Conservation (phyloP, 2,888 invertebrate genomes). For the Pristionchus mayeri region DNA sequence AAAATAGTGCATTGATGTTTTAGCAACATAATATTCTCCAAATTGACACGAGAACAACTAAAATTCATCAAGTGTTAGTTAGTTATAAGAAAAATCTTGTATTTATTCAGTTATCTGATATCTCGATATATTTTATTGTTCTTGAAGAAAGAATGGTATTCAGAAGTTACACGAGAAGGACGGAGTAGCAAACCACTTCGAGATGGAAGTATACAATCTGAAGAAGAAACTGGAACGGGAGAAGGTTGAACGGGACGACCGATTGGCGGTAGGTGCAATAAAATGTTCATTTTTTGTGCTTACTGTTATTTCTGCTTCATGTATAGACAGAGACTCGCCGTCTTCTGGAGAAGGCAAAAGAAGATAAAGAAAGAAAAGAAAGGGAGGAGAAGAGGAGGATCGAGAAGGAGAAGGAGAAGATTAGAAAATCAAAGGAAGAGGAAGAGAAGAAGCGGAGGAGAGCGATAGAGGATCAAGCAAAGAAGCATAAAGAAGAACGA, state of each 20-base stretch:
- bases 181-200: neutral
- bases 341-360: constrained; percentile 25
- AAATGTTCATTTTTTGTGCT: neutral
- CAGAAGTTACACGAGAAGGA: neutral
- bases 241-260: neutral
- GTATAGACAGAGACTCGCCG: constrained; percentile 6
- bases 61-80: no score
- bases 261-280: neutral
- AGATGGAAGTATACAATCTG: neutral
- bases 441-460: neutral
- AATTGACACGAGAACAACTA: no score
- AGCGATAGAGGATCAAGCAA: neutral
- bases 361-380: constrained; percentile 2
- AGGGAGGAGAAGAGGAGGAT: neutral
- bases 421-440: neutral
- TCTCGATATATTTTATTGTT: no score
- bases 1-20: no score
- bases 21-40: no score
- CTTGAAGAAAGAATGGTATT: no score
- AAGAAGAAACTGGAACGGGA: constrained; percentile 2
- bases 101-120: no score
- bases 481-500: neutral
- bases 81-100: no score
- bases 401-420: neutral
- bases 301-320: neutral